Evolutionary conservation across 2,888 invertebrate genomes (phyloP).

Genomic region (Epinotia nisella): DNA sequence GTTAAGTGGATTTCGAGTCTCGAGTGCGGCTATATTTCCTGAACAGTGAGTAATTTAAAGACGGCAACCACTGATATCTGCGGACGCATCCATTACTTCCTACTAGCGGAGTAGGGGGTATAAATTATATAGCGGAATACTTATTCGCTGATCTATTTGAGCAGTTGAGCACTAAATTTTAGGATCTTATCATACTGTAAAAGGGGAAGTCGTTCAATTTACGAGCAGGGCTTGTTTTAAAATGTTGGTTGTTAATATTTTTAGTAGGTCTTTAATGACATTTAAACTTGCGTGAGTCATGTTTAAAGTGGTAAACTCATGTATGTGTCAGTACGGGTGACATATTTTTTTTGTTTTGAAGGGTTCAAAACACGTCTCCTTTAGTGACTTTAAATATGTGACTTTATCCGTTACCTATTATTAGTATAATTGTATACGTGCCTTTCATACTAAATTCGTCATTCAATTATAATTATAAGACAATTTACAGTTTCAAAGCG

Average conservation of each 20-base stretch:
- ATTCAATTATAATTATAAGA: not conserved
- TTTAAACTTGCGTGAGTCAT: no score
- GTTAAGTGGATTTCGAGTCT: slow-evolving; percentile 77
- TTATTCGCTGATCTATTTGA: slow-evolving; percentile 78
- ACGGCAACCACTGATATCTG: slow-evolving; percentile 78
- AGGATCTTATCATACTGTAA: slow-evolving; percentile 51
- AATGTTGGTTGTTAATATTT: not conserved
- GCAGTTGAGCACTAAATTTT: slow-evolving; percentile 73
- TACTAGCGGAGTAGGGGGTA: slow-evolving; percentile 73
- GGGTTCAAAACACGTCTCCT: no score
- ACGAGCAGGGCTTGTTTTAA: slow-evolving; percentile 5
- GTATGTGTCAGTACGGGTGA: no score
- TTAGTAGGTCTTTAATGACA: not conserved
- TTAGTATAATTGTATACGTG: no score
- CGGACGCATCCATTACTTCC: slow-evolving; percentile 78
- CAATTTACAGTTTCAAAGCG: not conserved
- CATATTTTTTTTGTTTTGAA: no score
- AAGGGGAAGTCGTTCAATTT: slow-evolving; percentile 30
- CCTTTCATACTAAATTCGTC: not conserved
- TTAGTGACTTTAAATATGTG: no score
- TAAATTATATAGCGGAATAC: slow-evolving; percentile 79
- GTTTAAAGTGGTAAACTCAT: no score
- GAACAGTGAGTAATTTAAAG: slow-evolving; percentile 79
- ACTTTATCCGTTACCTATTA: no score
- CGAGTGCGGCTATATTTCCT: slow-evolving; percentile 74